Evolutionary conservation across 1,140 invertebrate species (phyloP).

Genomic region (Reticulitermes speratus): DNA sequence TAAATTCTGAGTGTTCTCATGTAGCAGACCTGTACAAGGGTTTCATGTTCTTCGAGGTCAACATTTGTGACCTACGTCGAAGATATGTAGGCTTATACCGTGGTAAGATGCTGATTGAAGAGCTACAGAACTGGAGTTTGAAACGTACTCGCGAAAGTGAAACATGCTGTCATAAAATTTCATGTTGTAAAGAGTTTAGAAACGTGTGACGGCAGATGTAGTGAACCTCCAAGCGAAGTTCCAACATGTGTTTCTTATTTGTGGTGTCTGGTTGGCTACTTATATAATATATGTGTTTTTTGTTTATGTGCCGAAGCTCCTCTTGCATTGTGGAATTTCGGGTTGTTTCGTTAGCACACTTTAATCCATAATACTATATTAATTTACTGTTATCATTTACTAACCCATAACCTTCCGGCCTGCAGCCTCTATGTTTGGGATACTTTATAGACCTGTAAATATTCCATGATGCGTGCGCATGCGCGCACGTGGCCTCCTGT

Average conservation of each 20-base stretch:
- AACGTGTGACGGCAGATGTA: background rate
- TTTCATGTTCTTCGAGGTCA: too few relatives aligned
- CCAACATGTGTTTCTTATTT: background rate
- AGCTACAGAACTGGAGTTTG: background rate
- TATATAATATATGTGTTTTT: background rate
- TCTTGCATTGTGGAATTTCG: background rate
- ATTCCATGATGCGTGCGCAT: background rate
- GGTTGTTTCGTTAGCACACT: background rate
- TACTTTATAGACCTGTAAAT: background rate
- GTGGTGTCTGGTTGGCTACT: background rate
- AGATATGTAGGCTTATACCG: too few relatives aligned
- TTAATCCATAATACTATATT: slow-evolving; percentile 30
- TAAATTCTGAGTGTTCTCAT: too few relatives aligned
- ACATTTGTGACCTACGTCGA: too few relatives aligned
- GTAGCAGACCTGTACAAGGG: too few relatives aligned
- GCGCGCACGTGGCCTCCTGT: background rate
- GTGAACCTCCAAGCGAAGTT: background rate
- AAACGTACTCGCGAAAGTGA: background rate
- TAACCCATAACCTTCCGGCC: slow-evolving; percentile 22
- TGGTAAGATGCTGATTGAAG: too few relatives aligned
- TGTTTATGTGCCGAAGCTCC: background rate
- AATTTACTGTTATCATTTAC: background rate
- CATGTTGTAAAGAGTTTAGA: too few relatives aligned
- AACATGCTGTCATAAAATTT: background rate
- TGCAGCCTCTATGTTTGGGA: background rate